Evolutionary conservation across 2,888 invertebrate species (phyloP).

Genomic region (Troides helena): DNA sequence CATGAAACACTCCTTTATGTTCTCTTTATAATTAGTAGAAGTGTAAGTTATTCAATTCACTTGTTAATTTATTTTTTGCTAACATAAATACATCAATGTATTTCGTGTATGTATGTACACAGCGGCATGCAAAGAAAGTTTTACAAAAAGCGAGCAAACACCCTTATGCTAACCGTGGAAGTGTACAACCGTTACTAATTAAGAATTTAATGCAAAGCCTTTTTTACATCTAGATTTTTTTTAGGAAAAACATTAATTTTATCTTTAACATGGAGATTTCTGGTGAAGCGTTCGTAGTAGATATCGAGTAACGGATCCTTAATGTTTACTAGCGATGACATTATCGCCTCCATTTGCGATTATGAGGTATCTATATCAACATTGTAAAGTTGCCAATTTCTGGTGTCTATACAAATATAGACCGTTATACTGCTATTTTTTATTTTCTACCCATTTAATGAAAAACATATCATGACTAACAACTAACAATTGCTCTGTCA

Average conservation of each 20-base stretch:
- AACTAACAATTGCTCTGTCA: not conserved
- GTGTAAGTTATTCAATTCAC: not conserved
- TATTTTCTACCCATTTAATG: not conserved
- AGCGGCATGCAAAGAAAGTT: not conserved
- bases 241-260: not conserved
- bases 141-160: conserved; percentile 12
- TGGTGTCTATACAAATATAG: not conserved
- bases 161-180: conserved; percentile 4
- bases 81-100: conserved; percentile 3
- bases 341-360: not conserved
- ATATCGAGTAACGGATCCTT: not conserved
- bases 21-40: not conserved
- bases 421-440: not conserved
- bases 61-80: not conserved
- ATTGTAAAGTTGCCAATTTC: not conserved
- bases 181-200: conserved; percentile 19
- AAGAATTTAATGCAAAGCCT: conserved; percentile 13
- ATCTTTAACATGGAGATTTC: not conserved
- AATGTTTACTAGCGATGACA: not conserved
- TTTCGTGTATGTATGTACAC: conserved; percentile 6
- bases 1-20: not conserved
- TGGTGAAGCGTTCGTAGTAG: not conserved
- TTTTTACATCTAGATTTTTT: conserved; percentile 3
- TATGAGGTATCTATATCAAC: not conserved
- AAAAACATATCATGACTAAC: not conserved